Evolutionary conservation across 2,888 invertebrate genomes (phyloP).

Genomic region (Chaetogeoica ovagalla): DNA sequence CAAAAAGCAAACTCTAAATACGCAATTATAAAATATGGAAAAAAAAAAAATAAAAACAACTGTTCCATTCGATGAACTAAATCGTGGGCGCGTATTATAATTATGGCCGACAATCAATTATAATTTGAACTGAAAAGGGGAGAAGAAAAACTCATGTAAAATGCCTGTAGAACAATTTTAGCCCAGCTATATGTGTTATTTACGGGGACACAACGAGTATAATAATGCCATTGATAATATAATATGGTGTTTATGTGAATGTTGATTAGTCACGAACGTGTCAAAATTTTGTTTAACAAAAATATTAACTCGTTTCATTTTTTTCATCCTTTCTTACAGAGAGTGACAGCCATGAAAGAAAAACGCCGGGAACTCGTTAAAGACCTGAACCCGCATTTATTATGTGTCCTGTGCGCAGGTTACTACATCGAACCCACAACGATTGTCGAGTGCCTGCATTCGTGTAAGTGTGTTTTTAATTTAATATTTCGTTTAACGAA

Average conservation of each 20-base stretch:
- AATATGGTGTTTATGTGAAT: conserved; percentile 5
- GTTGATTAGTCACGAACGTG: conserved; percentile 29
- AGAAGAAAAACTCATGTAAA: too few species aligned
- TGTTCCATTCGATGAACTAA: too few species aligned
- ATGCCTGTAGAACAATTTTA: too few species aligned
- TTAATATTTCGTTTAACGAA: too few species aligned
- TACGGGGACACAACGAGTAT: too few species aligned
- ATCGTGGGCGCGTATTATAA: too few species aligned
- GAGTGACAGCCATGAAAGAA: conserved; percentile 45
- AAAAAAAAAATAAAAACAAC: too few species aligned
- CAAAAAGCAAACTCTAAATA: too few species aligned
- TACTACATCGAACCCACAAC: conserved; percentile 80
- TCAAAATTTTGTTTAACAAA: conserved; percentile 42
- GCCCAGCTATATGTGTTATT: too few species aligned
- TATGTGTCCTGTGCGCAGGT: conserved; percentile 73
- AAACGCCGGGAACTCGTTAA: conserved; percentile 58
- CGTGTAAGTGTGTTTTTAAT: conserved; percentile 63
- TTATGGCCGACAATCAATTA: too few species aligned
- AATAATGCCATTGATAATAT: conserved; percentile 18
- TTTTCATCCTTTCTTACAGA: conserved; percentile 33
- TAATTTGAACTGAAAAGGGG: too few species aligned
- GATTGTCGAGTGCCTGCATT: conserved; percentile 76
- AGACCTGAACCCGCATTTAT: conserved; percentile 69
- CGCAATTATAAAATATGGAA: too few species aligned
- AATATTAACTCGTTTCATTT: conserved; percentile 20